phyloP scores from a whole-genome alignment of 2,113 vertebrate genomes.

The Saimiri boliviensis region DNA sequence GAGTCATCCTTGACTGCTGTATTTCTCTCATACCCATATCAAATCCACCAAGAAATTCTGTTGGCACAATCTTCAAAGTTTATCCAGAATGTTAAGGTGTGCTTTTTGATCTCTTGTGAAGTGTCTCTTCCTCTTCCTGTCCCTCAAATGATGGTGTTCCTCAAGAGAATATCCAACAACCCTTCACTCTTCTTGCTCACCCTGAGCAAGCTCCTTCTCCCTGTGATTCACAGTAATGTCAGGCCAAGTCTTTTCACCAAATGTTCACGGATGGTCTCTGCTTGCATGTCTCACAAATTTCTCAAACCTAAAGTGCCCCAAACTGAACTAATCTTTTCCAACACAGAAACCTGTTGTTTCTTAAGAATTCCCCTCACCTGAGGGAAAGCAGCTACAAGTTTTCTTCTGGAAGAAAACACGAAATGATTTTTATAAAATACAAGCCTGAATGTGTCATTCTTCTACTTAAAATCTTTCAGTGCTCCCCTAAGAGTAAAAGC shows the following conservation, averaged over 20 bases:
- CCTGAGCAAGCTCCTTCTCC: not conserved
- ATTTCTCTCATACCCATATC: not conserved
- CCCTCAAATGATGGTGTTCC: not conserved
- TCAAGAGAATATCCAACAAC: not conserved
- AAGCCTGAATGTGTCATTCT: not conserved
- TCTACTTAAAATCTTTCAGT: not conserved
- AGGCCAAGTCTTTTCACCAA: not conserved
- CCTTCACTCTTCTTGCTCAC: not conserved
- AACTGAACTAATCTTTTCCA: not conserved
- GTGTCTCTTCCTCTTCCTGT: not conserved
- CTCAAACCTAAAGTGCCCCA: not conserved
- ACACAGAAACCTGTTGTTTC: not conserved
- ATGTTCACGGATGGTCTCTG: not conserved
- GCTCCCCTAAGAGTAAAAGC: not conserved
- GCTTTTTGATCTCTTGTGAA: not conserved
- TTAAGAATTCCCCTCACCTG: not conserved
- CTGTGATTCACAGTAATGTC: not conserved
- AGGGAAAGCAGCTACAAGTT: not conserved
- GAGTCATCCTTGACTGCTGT: not conserved
- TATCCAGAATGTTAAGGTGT: not conserved
- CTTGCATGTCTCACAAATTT: not conserved
- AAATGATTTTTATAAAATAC: constrained; percentile 18
- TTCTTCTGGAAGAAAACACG: not conserved
- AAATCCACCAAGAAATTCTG: not conserved
- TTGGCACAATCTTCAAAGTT: not conserved